Base-by-base conservation (phyloP, 2,113 vertebrate species). In the Polyodon spathula region DNA sequence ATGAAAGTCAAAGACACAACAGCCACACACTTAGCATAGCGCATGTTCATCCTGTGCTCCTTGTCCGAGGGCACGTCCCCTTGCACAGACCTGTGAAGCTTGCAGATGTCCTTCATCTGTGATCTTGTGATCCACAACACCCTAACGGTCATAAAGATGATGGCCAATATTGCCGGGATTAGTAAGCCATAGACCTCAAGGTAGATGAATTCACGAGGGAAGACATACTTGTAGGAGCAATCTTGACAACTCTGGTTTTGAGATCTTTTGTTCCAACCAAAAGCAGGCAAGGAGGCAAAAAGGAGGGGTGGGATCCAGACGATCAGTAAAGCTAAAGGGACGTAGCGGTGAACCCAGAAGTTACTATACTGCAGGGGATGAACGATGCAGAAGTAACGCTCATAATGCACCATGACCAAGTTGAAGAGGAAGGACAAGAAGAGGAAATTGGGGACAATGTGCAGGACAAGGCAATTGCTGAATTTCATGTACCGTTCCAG, bases 391-490 rank as follows among this genome's bases (percentile, higher is more conserved):
- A 88, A 55, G 56, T 90, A 95, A 40, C 90, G 86, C 10, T 92
- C 90, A 0, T 86, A 86, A 59, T 94, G 93, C 17, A 95, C 90
- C 81, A 92, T 84, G 4, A 94, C 84, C 69, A 95, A 70, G 76
- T 94, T 94, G 72, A 89, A 85, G 0, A 94, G 84, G 71, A 94
- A 89, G 0, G 90, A 88, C 63, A 95, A 79, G 68, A 94, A 92
- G 60, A 90, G 81, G 78, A 92, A 94, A 69, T 95, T 94, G 42
- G 93, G 92, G 40, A 87, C 84, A 8, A 89, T 68, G 63, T 90
- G 81, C 42, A 76, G 77, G 41, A 88, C 56, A 58, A 93, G 72
- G 61, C 93, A 94, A 52, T 73, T 58, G 58, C 68, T 67, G 8
- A 88, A 87, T 9, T 73, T 79, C 37, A 85, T 40, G 42, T 63